Conservation (phyloP, 2,113 vertebrate species). For the Grantiella picta region DNA sequence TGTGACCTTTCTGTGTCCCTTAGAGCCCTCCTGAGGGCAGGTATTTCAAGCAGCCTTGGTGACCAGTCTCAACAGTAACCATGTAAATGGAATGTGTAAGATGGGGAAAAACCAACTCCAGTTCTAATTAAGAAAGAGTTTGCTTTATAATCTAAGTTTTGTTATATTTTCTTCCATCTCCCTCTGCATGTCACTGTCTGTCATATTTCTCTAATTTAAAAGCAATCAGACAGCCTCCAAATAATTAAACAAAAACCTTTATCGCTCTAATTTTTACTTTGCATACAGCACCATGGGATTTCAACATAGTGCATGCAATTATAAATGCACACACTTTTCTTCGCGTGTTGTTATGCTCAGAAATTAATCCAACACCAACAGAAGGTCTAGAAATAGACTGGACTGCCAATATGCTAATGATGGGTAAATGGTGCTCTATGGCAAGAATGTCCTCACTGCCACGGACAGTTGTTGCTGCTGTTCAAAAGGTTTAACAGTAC, state of each 20-base stretch:
- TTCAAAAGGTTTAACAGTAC: conserved; percentile 23
- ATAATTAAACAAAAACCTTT: conserved; percentile 39
- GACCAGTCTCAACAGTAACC: conserved; percentile 81
- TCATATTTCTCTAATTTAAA: conserved; percentile 39
- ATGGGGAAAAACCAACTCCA: background rate
- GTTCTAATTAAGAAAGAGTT: conserved; percentile 27
- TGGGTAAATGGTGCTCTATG: background rate
- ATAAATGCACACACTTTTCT: background rate
- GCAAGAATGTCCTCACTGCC: background rate
- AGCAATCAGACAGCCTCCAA: conserved; percentile 23
- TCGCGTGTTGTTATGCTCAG: background rate
- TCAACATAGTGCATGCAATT: background rate
- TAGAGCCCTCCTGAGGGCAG: conserved; percentile 66
- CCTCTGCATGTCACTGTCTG: conserved; percentile 27
- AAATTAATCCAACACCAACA: conserved; percentile 26
- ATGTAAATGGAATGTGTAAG: conserved; percentile 78
- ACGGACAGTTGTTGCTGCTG: background rate
- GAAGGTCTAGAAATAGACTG: background rate
- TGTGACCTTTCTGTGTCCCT: conserved; percentile 74
- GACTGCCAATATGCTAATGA: background rate
- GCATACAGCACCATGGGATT: conserved; percentile 12
- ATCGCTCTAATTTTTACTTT: background rate
- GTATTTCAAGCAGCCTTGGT: conserved; percentile 73
- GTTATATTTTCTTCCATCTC: conserved; percentile 25
- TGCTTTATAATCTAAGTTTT: conserved; percentile 36